Evolutionary conservation across 35 echinoderm and acorn worm genomes (phyloP).

Genomic region (Hemicentrotus pulcherrimus): DNA sequence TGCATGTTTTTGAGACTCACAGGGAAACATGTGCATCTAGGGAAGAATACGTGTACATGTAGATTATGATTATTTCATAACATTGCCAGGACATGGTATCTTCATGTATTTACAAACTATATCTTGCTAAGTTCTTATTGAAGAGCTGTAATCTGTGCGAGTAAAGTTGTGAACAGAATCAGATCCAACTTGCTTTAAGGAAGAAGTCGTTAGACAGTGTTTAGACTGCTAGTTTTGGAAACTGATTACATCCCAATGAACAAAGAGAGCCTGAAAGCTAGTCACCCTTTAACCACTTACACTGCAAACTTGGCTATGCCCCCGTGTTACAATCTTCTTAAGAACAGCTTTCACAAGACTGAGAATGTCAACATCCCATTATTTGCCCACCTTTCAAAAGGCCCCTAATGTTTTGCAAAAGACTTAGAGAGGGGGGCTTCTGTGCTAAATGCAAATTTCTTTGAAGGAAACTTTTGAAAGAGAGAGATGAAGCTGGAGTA

Average conservation of each 20-base stretch:
- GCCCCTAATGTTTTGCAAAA: constrained; percentile 26
- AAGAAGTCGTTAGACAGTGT: neutral
- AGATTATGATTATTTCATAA: neutral
- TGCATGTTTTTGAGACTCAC: no score
- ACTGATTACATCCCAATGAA: neutral
- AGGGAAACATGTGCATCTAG: no score
- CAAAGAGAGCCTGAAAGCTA: neutral
- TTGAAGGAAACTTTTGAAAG: neutral
- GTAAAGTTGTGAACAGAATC: neutral
- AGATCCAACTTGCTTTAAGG: neutral
- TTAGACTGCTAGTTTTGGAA: neutral
- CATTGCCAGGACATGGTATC: neutral
- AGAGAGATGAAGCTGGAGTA: neutral
- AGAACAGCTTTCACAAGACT: constrained; percentile 34
- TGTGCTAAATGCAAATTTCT: constrained; percentile 42
- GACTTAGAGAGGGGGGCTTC: constrained; percentile 7
- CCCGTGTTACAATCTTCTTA: constrained; percentile 25
- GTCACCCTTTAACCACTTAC: neutral
- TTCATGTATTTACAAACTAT: neutral
- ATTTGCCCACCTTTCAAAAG: constrained; percentile 44
- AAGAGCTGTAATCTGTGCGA: neutral
- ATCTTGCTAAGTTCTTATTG: neutral
- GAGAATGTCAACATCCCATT: constrained; percentile 22
- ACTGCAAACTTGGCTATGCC: neutral
- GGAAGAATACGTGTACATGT: neutral